Percentiles rank a stretch among this genome's conserved stretches.
phyloP scores from a whole-genome alignment of 2,113 vertebrate species.

The Psettodes erumei region DNA sequence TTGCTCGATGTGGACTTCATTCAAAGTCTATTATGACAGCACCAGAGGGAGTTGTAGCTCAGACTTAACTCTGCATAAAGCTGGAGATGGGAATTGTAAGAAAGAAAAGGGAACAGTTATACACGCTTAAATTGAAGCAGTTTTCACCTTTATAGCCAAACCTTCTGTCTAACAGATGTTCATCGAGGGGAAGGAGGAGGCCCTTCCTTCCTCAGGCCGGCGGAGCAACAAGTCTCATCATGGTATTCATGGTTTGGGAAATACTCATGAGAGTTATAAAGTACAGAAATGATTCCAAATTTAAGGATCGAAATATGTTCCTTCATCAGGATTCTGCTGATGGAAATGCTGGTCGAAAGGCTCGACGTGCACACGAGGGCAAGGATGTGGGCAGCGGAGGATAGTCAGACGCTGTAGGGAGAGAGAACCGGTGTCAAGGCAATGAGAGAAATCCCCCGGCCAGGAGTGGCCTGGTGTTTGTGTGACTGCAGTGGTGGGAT shows the following conservation, averaged over 20 bases:
- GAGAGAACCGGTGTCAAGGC: slow-evolving; percentile 25
- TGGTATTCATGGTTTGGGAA: background rate
- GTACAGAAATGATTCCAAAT: background rate
- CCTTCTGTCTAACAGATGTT: slow-evolving; percentile 13
- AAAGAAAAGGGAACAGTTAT: background rate
- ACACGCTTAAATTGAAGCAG: background rate
- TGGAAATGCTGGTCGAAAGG: background rate
- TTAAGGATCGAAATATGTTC: background rate
- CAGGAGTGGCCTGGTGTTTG: slow-evolving; percentile 59
- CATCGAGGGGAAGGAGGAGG: background rate
- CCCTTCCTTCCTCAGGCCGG: too few relatives aligned
- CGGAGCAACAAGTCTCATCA: background rate
- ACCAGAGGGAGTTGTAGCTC: slow-evolving; percentile 11
- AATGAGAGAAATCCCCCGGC: slow-evolving; percentile 28
- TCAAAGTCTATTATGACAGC: slow-evolving; percentile 26
- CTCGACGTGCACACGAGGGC: slow-evolving; percentile 8
- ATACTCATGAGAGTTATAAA: background rate
- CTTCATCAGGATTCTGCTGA: background rate
- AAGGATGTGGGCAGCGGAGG: background rate
- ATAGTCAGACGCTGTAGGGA: slow-evolving; percentile 8
- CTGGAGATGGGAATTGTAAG: slow-evolving; percentile 16
- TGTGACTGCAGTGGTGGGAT: slow-evolving; percentile 61
- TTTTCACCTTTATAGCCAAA: background rate
- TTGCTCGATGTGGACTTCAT: slow-evolving; percentile 25
- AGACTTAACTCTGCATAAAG: slow-evolving; percentile 18